Evolutionary conservation across 2,113 vertebrate species (phyloP), one percentile per base, ranked within the genome.

Genomic region (Amphiprion percula): DNA sequence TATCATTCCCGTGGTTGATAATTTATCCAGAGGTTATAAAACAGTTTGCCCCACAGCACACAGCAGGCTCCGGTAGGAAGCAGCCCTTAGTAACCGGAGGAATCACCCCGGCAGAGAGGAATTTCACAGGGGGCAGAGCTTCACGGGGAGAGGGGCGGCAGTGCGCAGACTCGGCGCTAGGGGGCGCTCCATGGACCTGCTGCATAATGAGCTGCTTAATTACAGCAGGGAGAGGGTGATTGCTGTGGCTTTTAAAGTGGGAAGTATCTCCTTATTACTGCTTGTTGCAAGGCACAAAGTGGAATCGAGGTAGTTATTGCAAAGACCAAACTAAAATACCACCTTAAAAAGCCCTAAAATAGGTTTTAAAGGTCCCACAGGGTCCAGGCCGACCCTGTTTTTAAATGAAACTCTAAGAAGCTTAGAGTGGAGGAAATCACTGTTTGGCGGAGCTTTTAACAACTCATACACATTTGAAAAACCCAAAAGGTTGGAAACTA

Each of bases 91-190:
- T 67, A 90, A 87, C 89, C 81, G 83, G 8, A 83, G 91, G 88
- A 90, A 91, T 92, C 91, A 89, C 84, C 88, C 90, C 49, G 82
- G 89, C 86, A 75, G 79, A 85, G 60, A 84, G 92, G 90, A 93
- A 93, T 91, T 79, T 91, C 81, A 83, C 86, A 87, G 87, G 90
- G 90, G 91, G 92, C 87, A 81, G 91, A 62, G 90, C 88, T 88
- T 86, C 24, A 24, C 67, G 9, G 68, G 10, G 1, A 16, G 26
- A 37, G 41, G 26, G 50, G 83, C 8, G 85, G 91, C 17, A 88
- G 78, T 88, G 5, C 68, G 0, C 0, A 1, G 0, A 7, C 7
- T 0, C 2, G 46, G 2, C 92, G 82, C 87, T 68, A 93, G 93
- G 88, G 84, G 91, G 86, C 10, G 16, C 1, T 12, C 5, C 21